Conservation (phyloP, 2,113 vertebrate species). For the Corythornis vintsioides region DNA sequence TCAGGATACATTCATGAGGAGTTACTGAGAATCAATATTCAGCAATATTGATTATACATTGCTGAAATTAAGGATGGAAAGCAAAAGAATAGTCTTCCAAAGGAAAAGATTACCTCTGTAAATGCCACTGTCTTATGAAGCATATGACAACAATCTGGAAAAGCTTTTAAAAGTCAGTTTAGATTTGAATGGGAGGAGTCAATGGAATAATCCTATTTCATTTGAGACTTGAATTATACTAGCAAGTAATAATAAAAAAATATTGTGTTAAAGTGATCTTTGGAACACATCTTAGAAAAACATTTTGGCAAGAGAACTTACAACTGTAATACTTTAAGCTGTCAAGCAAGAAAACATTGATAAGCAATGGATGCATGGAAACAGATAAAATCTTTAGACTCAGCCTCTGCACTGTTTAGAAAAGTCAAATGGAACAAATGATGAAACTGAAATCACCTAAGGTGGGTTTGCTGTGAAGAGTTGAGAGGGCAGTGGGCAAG, state of each 20-base stretch:
- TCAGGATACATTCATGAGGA: neutral
- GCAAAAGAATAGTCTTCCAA: neutral
- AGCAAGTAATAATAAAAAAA: neutral
- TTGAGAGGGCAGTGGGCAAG: neutral
- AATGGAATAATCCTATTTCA: neutral
- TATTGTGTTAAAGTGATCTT: neutral
- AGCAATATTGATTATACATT: neutral
- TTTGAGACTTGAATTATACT: neutral
- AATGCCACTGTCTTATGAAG: neutral
- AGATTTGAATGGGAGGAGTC: neutral
- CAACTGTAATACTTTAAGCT: neutral
- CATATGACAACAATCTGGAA: neutral
- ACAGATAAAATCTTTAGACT: neutral
- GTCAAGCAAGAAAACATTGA: neutral
- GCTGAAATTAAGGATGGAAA: neutral
- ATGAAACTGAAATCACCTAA: neutral
- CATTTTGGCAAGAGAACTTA: neutral
- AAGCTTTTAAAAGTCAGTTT: neutral
- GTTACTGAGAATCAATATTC: neutral
- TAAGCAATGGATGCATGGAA: neutral
- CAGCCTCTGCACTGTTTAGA: neutral
- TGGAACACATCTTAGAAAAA: neutral
- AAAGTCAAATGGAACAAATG: neutral
- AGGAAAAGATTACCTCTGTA: neutral
- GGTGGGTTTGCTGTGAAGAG: neutral